Conservation (phyloP, 2,113 vertebrate genomes). For the Oreochromis tanganicae region DNA sequence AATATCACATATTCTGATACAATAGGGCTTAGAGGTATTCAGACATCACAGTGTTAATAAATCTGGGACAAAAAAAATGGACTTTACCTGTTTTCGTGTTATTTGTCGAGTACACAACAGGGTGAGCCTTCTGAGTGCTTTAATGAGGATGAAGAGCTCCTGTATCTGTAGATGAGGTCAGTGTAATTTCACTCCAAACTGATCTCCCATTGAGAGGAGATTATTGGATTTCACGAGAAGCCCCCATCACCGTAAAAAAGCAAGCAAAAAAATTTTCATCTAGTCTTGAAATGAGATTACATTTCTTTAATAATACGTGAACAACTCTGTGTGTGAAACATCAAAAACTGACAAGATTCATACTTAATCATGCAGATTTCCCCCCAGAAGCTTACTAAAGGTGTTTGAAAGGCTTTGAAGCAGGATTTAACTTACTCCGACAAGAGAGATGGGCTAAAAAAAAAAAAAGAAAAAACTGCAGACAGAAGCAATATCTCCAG, state of each 20-base stretch:
- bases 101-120: not conserved
- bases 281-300: not conserved
- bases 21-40: not conserved
- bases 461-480: not conserved
- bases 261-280: not conserved
- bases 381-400: not conserved
- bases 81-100: not conserved
- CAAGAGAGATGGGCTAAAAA: not conserved
- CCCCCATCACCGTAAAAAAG: not conserved
- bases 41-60: not conserved
- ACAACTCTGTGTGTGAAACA: not conserved
- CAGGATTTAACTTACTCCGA: not conserved
- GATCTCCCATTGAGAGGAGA: slow-evolving; percentile 7
- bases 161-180: slow-evolving; percentile 25
- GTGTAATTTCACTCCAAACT: slow-evolving; percentile 13
- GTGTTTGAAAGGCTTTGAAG: not conserved
- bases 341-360: not conserved
- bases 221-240: not conserved
- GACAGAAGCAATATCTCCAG: not conserved
- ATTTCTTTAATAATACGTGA: not conserved
- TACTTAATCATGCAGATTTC: not conserved
- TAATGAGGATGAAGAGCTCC: slow-evolving; percentile 6
- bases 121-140: not conserved
- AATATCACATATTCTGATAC: not conserved
- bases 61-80: not conserved